A percentile compares a stretch with the other conserved stretches of the same genome.
Conservation (phyloP, 1,140 invertebrate species). For the Holotrichia oblita region DNA sequence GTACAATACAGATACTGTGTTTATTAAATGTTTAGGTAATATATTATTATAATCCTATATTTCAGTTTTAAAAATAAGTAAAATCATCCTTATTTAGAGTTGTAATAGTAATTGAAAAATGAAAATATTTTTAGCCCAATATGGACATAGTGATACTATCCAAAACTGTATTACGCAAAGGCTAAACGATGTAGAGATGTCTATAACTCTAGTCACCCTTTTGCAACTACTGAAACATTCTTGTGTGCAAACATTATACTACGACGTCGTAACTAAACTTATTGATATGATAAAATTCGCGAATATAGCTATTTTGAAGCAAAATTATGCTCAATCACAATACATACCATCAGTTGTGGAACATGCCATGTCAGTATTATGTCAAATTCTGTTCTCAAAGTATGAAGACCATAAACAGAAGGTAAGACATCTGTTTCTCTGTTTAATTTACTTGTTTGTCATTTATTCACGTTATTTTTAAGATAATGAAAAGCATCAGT, state of each 20-base stretch:
- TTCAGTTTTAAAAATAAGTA: neutral
- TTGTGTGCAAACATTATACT: constrained; percentile 45
- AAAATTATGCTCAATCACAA: constrained; percentile 36
- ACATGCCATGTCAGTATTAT: constrained; percentile 51
- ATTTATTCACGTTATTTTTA: constrained; percentile 38
- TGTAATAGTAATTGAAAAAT: no score
- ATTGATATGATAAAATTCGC: constrained; percentile 48
- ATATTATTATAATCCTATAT: neutral
- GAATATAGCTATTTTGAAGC: neutral
- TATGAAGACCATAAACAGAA: constrained; percentile 45
- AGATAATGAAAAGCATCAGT: constrained; percentile 49
- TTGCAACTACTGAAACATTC: constrained; percentile 53
- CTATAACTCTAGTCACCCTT: constrained; percentile 50
- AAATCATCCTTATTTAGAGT: no score
- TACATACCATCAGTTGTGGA: constrained; percentile 45
- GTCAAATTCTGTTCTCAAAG: constrained; percentile 52
- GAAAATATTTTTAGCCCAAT: constrained; percentile 28
- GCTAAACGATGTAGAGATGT: constrained; percentile 45
- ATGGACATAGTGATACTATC: neutral
- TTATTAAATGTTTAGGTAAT: constrained; percentile 25
- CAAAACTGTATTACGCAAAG: constrained; percentile 6
- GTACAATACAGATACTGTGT: neutral
- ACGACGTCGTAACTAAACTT: constrained; percentile 50
- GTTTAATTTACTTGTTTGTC: constrained; percentile 9
- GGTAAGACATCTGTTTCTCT: constrained; percentile 21